Base-by-base conservation (phyloP, 1,140 invertebrate species). In the Doryteuthis pealeii region DNA sequence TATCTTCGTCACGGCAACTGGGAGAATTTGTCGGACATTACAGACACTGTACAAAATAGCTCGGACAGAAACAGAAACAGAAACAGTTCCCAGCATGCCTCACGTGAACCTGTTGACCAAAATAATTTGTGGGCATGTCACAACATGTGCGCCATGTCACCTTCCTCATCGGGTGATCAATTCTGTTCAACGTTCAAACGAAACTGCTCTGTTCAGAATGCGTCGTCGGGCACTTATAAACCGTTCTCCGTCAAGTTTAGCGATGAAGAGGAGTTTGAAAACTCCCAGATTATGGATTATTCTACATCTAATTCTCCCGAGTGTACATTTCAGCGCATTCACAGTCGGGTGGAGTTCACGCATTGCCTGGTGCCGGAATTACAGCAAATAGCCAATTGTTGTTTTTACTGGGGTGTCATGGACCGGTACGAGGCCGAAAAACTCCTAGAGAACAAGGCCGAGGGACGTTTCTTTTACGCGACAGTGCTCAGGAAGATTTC, bases 401-500 rank as follows among this genome's bases (percentile, higher is more conserved):
- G 94, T 35, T 99, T 96, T 90, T 99, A 99, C 87, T 99, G 97
- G 96, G 96, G 96, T 18, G 88, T 90, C 32, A 90, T 90, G 87
- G 89, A 90, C 74, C 82, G 96, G 2, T 99, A 98, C 85, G 96
- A 99, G 88, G 97, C 97, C 0, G 97, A 99, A 88, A 90, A 93
- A 71, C 89, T 98, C 12, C 89, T 99, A 15, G 96, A 99, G 75
- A 95, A 94, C 71, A 95, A 95, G 87, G 94, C 94, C 0, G 97
- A 99, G 89, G 97, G 96, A 98, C 97, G 8, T 99, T 99, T 88
- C 89, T 99, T 33, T 88, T 99, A 28, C 90, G 97, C 62, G 97
- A 99, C 87, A 97, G 95, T 12, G 96, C 96, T 1, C 97, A 99
- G 88, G 96, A 98, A 85, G 97, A 99, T 86, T 98, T 97, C 89